Evolutionary conservation across 2,888 invertebrate species (phyloP).

Genomic region (Beris morrisii): DNA sequence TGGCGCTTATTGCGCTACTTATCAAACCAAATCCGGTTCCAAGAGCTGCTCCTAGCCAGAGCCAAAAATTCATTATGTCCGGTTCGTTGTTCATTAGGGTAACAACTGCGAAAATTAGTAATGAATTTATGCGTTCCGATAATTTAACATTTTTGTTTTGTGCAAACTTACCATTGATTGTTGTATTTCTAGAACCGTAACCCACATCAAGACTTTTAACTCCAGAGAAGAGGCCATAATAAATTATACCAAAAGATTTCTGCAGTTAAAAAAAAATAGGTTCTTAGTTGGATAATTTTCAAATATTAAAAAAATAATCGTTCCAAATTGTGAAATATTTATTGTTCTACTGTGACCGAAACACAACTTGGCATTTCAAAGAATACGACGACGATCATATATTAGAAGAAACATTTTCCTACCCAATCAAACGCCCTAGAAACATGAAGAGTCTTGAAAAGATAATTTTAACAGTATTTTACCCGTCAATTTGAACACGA

Average conservation of each 20-base stretch:
- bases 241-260: slow-evolving; percentile 67
- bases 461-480: too few relatives aligned
- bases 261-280: slow-evolving; percentile 28
- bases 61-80: slow-evolving; percentile 51
- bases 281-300: too few relatives aligned
- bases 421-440: too few relatives aligned
- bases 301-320: too few relatives aligned
- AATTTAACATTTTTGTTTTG: background rate
- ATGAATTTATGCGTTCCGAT: background rate
- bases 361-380: too few relatives aligned
- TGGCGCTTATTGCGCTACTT: slow-evolving; percentile 53
- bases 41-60: slow-evolving; percentile 54
- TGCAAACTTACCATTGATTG: slow-evolving; percentile 73
- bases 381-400: too few relatives aligned
- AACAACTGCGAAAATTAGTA: slow-evolving; percentile 45
- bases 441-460: too few relatives aligned
- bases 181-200: slow-evolving; percentile 75
- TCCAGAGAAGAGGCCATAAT: slow-evolving; percentile 87
- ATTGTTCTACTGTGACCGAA: too few relatives aligned
- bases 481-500: too few relatives aligned
- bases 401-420: too few relatives aligned
- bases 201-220: slow-evolving; percentile 79
- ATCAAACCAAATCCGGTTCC: slow-evolving; percentile 54
- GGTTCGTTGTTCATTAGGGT: slow-evolving; percentile 51
- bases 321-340: too few relatives aligned